phyloP scores from a whole-genome alignment of 2,888 invertebrate genomes.

The Dichetophora obliterata region DNA sequence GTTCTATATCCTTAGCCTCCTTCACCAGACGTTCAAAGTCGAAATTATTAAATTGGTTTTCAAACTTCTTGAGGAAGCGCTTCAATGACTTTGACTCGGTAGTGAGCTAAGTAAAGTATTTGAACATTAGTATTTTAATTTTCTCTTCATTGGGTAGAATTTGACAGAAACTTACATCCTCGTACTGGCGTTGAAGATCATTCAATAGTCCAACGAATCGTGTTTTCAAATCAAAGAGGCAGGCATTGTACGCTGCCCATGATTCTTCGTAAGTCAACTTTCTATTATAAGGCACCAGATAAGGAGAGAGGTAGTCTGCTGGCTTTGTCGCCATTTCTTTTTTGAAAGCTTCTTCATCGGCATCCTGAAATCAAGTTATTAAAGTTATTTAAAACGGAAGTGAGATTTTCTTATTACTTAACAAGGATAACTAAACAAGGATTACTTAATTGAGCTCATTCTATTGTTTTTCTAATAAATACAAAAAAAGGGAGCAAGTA shows the following conservation, averaged over 20 bases:
- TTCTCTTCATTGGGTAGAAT: neutral
- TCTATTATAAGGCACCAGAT: slow-evolving; percentile 70
- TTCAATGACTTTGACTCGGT: slow-evolving; percentile 64
- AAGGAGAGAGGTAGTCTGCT: slow-evolving; percentile 74
- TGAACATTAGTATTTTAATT: neutral
- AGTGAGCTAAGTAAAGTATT: slow-evolving; percentile 56
- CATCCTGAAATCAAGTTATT: slow-evolving; percentile 53
- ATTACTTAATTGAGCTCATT: neutral
- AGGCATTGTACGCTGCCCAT: slow-evolving; percentile 65
- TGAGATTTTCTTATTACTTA: neutral
- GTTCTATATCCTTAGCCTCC: slow-evolving; percentile 64
- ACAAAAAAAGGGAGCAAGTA: neutral
- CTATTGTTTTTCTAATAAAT: slow-evolving; percentile 17
- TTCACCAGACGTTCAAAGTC: slow-evolving; percentile 64
- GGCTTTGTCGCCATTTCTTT: slow-evolving; percentile 71
- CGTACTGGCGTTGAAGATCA: slow-evolving; percentile 76
- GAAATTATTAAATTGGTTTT: slow-evolving; percentile 65
- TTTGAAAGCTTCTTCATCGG: slow-evolving; percentile 65
- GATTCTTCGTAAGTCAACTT: slow-evolving; percentile 60
- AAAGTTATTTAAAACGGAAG: neutral
- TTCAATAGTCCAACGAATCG: slow-evolving; percentile 76
- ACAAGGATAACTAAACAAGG: too few species aligned
- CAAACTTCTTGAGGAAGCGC: slow-evolving; percentile 65
- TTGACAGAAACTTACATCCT: slow-evolving; percentile 70
- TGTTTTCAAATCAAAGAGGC: slow-evolving; percentile 78